A percentile compares a stretch with the other conserved stretches of the same genome.
phyloP scores from a whole-genome alignment of 2,113 vertebrate genomes.

The Xiphias gladius region DNA sequence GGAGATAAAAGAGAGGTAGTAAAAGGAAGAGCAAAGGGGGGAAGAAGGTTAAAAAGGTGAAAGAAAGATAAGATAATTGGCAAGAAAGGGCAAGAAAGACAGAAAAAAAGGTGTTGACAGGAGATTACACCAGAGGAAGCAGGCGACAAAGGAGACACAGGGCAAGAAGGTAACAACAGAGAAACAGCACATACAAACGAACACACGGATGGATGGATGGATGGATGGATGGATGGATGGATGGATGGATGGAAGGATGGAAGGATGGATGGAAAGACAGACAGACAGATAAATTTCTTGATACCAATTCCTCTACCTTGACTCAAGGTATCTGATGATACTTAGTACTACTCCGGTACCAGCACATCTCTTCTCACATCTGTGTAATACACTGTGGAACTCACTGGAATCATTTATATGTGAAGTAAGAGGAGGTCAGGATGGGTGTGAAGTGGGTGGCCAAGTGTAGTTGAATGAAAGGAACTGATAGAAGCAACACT shows the following conservation, averaged over 20 bases:
- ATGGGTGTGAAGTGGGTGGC: no score
- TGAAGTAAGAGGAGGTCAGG: not conserved
- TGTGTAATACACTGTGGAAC: not conserved
- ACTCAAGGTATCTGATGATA: not conserved
- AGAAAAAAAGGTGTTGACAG: slow-evolving; percentile 27
- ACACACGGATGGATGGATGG: not conserved
- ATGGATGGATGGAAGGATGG: no score
- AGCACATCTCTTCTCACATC: no score
- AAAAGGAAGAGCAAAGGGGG: not conserved
- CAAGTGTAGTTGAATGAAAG: not conserved
- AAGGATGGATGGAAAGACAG: no score
- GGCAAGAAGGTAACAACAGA: not conserved
- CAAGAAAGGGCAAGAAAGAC: slow-evolving; percentile 13
- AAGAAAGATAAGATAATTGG: slow-evolving; percentile 31
- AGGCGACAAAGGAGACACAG: slow-evolving; percentile 8
- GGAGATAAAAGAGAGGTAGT: not conserved
- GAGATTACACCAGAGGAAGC: not conserved
- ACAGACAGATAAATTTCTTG: not conserved
- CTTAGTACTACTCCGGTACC: no score
- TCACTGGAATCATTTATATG: not conserved
- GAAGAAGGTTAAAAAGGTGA: slow-evolving; percentile 11
- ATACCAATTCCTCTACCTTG: not conserved
- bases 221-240: no score
- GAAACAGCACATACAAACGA: not conserved
- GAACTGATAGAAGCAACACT: not conserved